These are phyloP conservation scores for Ahaetulla prasina DNA, from an alignment of 2,113 vertebrate genomes.

Conservation along the genomic window DNA sequence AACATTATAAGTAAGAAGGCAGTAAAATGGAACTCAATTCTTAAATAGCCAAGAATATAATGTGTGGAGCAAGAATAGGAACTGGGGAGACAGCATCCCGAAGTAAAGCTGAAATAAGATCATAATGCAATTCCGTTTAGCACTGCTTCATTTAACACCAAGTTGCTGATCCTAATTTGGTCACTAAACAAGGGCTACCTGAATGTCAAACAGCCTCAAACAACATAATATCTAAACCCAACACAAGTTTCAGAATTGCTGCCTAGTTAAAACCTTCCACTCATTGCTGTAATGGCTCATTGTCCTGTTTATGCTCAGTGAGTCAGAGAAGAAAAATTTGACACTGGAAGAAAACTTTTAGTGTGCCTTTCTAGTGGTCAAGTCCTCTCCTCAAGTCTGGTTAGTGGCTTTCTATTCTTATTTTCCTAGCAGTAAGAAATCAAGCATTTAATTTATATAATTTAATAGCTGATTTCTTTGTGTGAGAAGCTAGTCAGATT, in stretches of 20 bases:
- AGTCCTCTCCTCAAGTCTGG: neutral
- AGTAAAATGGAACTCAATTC: neutral
- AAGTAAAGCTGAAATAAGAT: neutral
- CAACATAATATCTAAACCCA: neutral
- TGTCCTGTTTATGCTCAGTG: neutral
- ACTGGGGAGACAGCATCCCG: neutral
- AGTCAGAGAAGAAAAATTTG: neutral
- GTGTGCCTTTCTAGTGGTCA: neutral
- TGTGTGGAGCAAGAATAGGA: neutral
- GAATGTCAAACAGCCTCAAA: neutral
- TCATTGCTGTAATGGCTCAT: neutral
- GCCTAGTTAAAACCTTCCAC: neutral
- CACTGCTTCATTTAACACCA: neutral
- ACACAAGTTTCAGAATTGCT: neutral
- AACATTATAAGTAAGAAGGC: neutral
- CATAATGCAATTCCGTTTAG: neutral
- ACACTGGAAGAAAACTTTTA: neutral
- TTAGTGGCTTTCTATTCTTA: neutral
- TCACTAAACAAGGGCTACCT: neutral
- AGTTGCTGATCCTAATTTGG: neutral
- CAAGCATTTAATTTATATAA: neutral
- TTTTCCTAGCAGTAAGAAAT: neutral
- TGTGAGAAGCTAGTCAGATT: neutral
- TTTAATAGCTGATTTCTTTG: neutral
- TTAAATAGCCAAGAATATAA: neutral